phyloP scores from a whole-genome alignment of 2,113 vertebrate species.

The Dicerorhinus sumatrensis region DNA sequence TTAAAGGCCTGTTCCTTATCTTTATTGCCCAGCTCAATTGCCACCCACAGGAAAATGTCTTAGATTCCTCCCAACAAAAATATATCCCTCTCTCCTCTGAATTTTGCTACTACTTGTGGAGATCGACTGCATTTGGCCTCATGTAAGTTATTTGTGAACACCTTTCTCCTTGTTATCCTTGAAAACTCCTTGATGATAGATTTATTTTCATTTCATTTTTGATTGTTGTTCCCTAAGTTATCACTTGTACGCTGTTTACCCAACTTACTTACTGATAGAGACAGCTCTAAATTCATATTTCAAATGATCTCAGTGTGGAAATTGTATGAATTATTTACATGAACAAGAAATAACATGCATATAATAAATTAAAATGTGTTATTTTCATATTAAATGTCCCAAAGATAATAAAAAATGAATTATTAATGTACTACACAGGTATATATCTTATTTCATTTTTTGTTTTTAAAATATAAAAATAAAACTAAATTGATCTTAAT shows the following conservation, averaged over 20 bases:
- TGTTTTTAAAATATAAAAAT: neutral
- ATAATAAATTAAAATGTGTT: conserved; percentile 67
- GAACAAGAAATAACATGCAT: conserved; percentile 63
- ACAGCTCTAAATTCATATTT: conserved; percentile 47
- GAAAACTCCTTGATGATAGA: neutral
- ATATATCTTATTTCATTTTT: conserved; percentile 47
- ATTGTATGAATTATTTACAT: conserved; percentile 67
- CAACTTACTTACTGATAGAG: conserved; percentile 34
- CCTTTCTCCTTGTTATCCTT: neutral
- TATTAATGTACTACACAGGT: neutral
- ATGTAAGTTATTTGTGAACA: neutral
- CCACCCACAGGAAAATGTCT: neutral
- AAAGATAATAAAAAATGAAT: conserved; percentile 67
- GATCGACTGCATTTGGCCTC: neutral
- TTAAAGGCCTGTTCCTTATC: neutral
- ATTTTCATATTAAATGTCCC: conserved; percentile 64
- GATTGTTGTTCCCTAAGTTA: conserved; percentile 8
- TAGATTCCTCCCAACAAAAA: neutral
- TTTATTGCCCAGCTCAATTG: neutral
- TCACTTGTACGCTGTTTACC: neutral
- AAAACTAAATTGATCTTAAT: neutral
- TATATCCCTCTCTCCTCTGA: neutral
- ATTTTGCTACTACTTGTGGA: neutral
- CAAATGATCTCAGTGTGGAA: conserved; percentile 51
- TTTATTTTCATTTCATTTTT: neutral